Percentiles rank a stretch among this genome's conserved stretches.
Evolutionary conservation across 2,888 invertebrate species (phyloP).

Genomic region (Xanthorhoe designata): DNA sequence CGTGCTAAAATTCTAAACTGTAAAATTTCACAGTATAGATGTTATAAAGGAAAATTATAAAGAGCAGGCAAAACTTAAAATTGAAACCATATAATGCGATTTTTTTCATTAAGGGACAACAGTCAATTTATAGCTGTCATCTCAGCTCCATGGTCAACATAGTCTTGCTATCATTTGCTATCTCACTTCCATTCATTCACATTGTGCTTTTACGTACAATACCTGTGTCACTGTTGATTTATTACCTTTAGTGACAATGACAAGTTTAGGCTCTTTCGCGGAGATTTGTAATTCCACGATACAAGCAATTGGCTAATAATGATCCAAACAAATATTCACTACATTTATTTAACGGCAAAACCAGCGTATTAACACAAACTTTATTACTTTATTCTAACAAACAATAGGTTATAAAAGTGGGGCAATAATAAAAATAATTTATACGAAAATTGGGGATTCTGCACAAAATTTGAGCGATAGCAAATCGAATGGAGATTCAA

Average conservation of each 20-base stretch:
- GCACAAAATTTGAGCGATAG: constrained; percentile 73
- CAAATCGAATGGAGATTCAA: constrained; percentile 82
- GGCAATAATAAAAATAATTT: constrained; percentile 47
- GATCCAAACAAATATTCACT: neutral
- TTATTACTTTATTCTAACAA: neutral
- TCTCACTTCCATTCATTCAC: constrained; percentile 47
- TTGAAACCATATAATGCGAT: neutral
- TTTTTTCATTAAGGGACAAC: constrained; percentile 44
- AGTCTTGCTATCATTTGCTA: constrained; percentile 60
- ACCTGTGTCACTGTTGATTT: constrained; percentile 39
- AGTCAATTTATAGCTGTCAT: constrained; percentile 68
- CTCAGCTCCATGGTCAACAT: constrained; percentile 57
- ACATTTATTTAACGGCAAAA: too few relatives aligned
- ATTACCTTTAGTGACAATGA: constrained; percentile 28
- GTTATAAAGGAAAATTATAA: neutral
- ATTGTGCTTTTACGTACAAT: constrained; percentile 33
- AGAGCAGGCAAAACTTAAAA: neutral
- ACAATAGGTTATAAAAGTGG: constrained; percentile 37
- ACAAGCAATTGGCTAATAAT: neutral
- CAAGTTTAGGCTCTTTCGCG: constrained; percentile 13
- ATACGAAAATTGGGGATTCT: constrained; percentile 54
- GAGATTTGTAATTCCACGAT: neutral
- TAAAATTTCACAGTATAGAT: neutral
- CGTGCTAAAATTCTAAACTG: neutral
- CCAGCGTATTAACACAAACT: too few relatives aligned